Base-by-base conservation (phyloP, 2,797 vertebrate genomes). In the Ctenopoma kingsleyae region DNA sequence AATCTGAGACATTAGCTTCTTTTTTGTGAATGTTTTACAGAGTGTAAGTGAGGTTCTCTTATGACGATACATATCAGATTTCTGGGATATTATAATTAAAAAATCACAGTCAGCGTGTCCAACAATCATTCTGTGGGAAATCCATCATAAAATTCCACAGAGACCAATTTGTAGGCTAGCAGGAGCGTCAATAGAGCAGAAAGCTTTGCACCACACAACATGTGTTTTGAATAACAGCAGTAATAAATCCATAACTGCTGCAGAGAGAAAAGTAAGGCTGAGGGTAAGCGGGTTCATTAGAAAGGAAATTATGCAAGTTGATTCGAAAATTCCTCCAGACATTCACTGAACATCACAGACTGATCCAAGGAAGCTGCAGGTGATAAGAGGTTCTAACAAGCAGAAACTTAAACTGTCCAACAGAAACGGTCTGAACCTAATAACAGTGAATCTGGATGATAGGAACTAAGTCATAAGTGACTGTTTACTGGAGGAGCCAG, bases 401-500 rank as follows among this genome's bases (percentile, higher is more conserved):
- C 10, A 65, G 35, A 41, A 20, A 38, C 6, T 15, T 49, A 3
- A 15, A 55, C 48, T 23, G 41, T 46, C 40, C 19, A 30, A 54
- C 48, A 19, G 27, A 40, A 15, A 53, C 23, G 0, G 44, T 44
- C 13, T 64, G 8, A 58, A 47, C 35, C 43, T 48, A 12, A 22
- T 19, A 23, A 30, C 40, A 55, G 62, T 15, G 22, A 72, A 74
- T 70, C 75, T 6, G 48, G 58, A 74, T 32, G 66, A 72, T 41
- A 27, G 82, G 82, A 86, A 86, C 72, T 70, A 54, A 57, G 38
- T 80, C 67, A 59, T 74, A 47, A 76, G 70, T 71, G 60, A 76
- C 49, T 84, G 80, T 89, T 88, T 87, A 88, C 68, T 60, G 3
- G 22, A 51, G 57, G 46, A 71, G 67, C 22, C 54, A 53, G 84